These are phyloP conservation scores for Glaucidium brasilianum DNA, from an alignment of 2,113 vertebrate genomes.

Conservation along the genomic window DNA sequence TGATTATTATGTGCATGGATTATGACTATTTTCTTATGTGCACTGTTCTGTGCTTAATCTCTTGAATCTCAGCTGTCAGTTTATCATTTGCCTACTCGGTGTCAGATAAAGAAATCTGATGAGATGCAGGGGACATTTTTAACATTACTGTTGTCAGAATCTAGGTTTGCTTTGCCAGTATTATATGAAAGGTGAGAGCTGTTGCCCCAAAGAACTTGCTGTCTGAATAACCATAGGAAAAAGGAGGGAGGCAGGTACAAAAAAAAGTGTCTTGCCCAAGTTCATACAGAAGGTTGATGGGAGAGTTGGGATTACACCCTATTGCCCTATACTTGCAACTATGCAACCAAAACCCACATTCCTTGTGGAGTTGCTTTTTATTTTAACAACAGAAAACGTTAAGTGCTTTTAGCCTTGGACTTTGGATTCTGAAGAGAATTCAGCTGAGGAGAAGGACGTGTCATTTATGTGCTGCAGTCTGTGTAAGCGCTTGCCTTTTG, in stretches of 20 bases:
- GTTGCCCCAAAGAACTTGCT: background rate
- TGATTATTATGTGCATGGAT: fast-evolving
- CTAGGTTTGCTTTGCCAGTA: background rate
- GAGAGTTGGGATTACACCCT: background rate
- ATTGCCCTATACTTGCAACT: background rate
- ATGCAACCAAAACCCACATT: background rate
- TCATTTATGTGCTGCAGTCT: background rate
- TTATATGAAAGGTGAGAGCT: background rate
- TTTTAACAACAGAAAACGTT: background rate
- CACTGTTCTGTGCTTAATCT: background rate
- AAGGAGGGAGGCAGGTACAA: background rate
- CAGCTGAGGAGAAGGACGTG: background rate
- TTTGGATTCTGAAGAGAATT: background rate
- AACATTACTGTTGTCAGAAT: background rate
- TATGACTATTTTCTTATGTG: background rate
- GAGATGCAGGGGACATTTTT: background rate
- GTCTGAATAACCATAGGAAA: fast-evolving
- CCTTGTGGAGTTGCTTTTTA: background rate
- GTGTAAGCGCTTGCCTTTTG: background rate
- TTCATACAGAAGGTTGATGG: background rate
- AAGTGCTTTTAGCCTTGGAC: background rate
- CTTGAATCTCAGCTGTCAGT: background rate
- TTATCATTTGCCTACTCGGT: background rate
- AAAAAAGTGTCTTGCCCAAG: background rate
- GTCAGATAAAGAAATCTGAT: background rate